Percentiles rank a stretch among this genome's conserved stretches.
phyloP scores from a whole-genome alignment of 2,797 vertebrate species.

The Nasua narica region DNA sequence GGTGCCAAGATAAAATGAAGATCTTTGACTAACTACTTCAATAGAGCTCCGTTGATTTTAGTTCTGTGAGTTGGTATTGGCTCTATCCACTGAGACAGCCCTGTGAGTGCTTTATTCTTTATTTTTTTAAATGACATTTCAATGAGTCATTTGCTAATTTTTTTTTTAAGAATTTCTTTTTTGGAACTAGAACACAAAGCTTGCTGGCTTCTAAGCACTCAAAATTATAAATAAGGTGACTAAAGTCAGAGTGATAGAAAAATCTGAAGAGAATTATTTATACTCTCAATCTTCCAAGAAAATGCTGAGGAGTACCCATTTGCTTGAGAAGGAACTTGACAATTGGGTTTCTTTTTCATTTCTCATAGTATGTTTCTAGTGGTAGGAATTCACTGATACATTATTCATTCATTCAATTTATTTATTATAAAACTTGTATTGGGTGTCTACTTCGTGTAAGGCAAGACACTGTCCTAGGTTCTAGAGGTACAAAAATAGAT shows the following conservation, averaged over 20 bases:
- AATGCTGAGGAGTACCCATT: background rate
- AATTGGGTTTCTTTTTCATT: background rate
- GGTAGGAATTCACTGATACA: background rate
- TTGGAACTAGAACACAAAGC: constrained; percentile 71
- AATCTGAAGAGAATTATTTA: background rate
- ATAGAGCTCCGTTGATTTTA: constrained; percentile 60
- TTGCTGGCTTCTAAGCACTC: background rate
- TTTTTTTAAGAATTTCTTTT: constrained; percentile 65
- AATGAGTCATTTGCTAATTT: constrained; percentile 69
- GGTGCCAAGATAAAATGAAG: constrained; percentile 52
- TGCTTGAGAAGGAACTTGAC: background rate
- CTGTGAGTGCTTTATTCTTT: background rate
- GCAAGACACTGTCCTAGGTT: background rate
- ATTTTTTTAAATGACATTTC: constrained; percentile 66
- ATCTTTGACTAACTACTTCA: constrained; percentile 65
- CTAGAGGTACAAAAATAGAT: background rate
- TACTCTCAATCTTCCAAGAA: background rate
- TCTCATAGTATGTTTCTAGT: background rate
- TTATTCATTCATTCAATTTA: background rate
- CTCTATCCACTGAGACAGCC: background rate
- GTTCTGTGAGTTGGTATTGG: constrained; percentile 59
- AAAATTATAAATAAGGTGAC: constrained; percentile 21
- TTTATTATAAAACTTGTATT: background rate
- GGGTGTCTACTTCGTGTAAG: background rate
- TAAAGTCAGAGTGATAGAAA: background rate